A percentile compares a stretch with the other conserved stretches of the same genome.
Evolutionary conservation across 2,888 invertebrate species (phyloP).

Genomic region (Crossocerus cetratus): DNA sequence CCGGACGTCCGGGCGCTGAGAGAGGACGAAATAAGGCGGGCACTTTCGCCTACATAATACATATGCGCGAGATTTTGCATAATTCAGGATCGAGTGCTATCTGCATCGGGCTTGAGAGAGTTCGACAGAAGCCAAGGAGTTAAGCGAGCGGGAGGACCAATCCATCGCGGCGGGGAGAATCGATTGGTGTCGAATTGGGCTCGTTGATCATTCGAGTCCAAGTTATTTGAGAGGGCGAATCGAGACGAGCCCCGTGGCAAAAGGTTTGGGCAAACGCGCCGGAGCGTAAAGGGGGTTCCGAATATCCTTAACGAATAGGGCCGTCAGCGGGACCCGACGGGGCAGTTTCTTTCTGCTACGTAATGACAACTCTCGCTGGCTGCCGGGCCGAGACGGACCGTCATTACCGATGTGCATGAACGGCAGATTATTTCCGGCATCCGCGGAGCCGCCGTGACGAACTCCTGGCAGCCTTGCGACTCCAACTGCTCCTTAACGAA

Average conservation of each 20-base stretch:
- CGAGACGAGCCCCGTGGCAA: too few relatives aligned
- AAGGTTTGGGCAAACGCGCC: background rate
- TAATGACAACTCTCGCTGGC: conserved; percentile 11
- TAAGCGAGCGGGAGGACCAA: too few relatives aligned
- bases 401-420: conserved; percentile 14
- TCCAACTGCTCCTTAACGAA: conserved; percentile 38
- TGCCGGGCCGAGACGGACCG: background rate
- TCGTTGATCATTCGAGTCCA: too few relatives aligned
- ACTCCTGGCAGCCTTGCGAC: conserved; percentile 28
- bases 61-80: background rate
- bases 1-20: background rate
- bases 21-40: background rate
- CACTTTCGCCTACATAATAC: background rate
- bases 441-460: conserved; percentile 44
- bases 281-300: background rate
- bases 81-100: too few relatives aligned
- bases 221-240: too few relatives aligned
- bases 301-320: conserved; percentile 3
- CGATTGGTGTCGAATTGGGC: too few relatives aligned
- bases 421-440: conserved; percentile 46
- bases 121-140: too few relatives aligned
- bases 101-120: too few relatives aligned
- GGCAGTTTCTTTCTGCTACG: background rate
- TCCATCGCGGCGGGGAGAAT: too few relatives aligned
- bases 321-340: background rate